Percentiles rank a stretch among this genome's conserved stretches.
These are phyloP conservation scores for Potorous gilbertii DNA, from an alignment of 2,797 vertebrate genomes.

Conservation along the genomic window DNA sequence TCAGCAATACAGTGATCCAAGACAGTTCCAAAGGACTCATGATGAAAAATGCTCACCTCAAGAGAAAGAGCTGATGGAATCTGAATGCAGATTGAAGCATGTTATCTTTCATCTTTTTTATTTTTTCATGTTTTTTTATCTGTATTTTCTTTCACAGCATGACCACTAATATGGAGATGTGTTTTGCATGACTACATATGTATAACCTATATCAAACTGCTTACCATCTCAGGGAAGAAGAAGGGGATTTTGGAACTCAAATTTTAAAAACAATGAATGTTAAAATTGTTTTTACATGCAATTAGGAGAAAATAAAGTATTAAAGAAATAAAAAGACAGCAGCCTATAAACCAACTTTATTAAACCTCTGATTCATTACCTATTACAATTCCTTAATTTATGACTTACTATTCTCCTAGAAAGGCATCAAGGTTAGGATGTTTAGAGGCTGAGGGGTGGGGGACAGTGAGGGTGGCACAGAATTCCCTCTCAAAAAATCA, in stretches of 20 bases:
- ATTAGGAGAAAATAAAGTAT: neutral
- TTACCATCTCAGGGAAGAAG: neutral
- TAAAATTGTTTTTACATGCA: neutral
- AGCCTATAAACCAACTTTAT: neutral
- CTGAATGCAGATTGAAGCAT: neutral
- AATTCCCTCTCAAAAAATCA: constrained; percentile 26
- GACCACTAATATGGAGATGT: neutral
- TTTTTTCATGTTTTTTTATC: neutral
- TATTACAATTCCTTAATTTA: neutral
- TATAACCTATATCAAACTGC: neutral
- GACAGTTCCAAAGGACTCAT: no score
- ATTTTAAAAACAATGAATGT: neutral
- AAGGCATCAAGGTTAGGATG: neutral
- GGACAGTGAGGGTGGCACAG: neutral
- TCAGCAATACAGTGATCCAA: no score
- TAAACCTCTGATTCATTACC: neutral
- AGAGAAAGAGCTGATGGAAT: neutral
- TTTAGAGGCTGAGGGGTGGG: neutral
- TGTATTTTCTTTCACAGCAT: neutral
- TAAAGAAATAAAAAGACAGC: neutral
- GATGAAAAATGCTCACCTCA: no score
- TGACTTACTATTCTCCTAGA: neutral
- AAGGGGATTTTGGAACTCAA: neutral
- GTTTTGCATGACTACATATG: neutral
- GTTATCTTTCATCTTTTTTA: neutral